Base-by-base conservation (phyloP, 2,888 invertebrate species). In the Baccha elongata region DNA sequence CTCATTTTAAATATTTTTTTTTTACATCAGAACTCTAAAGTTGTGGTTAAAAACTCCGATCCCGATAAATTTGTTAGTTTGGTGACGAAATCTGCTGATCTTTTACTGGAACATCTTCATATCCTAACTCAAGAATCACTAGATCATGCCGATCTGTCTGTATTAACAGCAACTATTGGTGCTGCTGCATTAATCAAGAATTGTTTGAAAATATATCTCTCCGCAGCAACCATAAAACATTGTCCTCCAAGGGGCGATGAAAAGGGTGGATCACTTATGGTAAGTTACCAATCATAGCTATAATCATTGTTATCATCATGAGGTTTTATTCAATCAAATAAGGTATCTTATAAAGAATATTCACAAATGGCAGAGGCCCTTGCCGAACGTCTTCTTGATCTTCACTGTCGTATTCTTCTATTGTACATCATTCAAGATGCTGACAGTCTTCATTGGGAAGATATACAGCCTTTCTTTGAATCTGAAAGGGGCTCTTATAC, bases 341-440 rank as follows among this genome's bases (percentile, higher is more conserved):
- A 93, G 92, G 88, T 92, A 0, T 94, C 93, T 64, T 94, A 95
- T 87, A 96, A 96, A 89, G 93, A 94, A 81, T 96, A 94, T 88
- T 93, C 94, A 2, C 95, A 95, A 86, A 95, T 97, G 95, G 93
- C 95, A 0, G 96, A 97, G 89, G 96, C 96, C 0, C 92, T 97
- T 10, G 96, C 95, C 0, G 97, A 97, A 89, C 91, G 96, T 68
- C 92, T 97, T 0, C 89, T 96, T 7, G 96, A 97, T 89, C 91
- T 96, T 1, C 96, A 97, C 88, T 95, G 94, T 86, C 93, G 96
- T 17, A 92, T 96, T 11, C 89, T 96, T 11, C 93, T 96, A 0
- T 90, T 97, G 17, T 97, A 96, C 86, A 94, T 96, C 60, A 91
- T 96, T 8, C 96, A 96, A 89, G 96, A 96, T 89, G 94, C 95